Evolutionary conservation across 2,113 vertebrate species (phyloP).

Genomic region (Petrocephalus microphthalmus): DNA sequence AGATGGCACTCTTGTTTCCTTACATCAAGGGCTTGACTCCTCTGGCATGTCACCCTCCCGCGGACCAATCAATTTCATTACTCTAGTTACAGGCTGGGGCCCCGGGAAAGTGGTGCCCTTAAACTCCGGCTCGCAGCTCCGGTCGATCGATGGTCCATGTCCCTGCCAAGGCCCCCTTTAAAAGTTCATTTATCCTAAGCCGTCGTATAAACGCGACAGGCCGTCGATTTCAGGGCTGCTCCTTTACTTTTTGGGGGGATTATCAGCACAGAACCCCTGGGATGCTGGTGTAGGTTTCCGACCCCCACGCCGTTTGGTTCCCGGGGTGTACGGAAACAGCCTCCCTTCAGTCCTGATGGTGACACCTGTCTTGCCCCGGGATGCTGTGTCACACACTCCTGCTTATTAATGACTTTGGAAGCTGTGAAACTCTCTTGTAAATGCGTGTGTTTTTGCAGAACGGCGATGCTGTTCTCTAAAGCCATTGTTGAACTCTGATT

Average conservation of each 20-base stretch:
- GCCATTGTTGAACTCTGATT: background rate
- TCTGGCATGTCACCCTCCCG: slow-evolving; percentile 72
- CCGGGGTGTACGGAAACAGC: background rate
- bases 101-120: slow-evolving; percentile 68
- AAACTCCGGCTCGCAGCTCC: slow-evolving; percentile 70
- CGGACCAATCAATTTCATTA: slow-evolving; percentile 78
- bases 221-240: slow-evolving; percentile 66
- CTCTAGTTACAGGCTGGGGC: slow-evolving; percentile 69
- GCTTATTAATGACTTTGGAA: background rate
- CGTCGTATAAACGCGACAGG: slow-evolving; percentile 75
- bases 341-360: background rate
- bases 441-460: background rate
- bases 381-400: background rate
- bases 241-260: slow-evolving; percentile 72
- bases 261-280: slow-evolving; percentile 60
- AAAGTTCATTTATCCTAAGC: slow-evolving; percentile 75
- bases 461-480: background rate
- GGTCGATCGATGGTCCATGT: slow-evolving; percentile 66
- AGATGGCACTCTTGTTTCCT: slow-evolving; percentile 77
- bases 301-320: background rate
- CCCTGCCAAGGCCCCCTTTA: slow-evolving; percentile 77
- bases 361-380: background rate
- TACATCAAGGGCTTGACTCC: slow-evolving; percentile 78
- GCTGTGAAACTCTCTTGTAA: background rate
- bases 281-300: slow-evolving; percentile 7